These are phyloP conservation scores for Microcebus griseorufus DNA, from an alignment of 2,113 vertebrate species.

Conservation along the genomic window DNA sequence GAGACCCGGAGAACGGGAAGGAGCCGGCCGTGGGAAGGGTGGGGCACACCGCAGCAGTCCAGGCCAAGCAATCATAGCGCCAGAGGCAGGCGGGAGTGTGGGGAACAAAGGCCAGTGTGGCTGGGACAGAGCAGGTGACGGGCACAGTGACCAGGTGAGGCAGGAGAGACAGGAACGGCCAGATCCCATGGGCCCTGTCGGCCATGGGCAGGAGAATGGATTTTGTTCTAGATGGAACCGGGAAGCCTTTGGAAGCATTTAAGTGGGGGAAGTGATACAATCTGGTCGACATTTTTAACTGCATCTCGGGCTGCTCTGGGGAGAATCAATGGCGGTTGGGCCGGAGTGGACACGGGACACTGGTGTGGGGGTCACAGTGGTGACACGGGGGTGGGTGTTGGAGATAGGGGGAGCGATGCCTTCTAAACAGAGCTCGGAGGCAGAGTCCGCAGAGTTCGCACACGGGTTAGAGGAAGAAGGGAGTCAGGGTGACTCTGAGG, in stretches of 20 bases:
- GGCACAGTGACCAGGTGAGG: not conserved
- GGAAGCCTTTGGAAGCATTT: not conserved
- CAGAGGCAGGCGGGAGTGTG: not conserved
- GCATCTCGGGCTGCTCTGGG: not conserved
- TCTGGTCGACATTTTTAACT: not conserved
- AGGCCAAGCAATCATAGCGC: not conserved
- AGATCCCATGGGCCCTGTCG: not conserved
- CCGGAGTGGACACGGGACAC: not conserved
- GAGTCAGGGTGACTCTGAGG: not conserved
- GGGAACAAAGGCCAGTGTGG: not conserved
- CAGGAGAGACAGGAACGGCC: not conserved
- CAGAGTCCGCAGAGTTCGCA: not conserved
- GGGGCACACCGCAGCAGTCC: no score
- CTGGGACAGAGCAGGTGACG: not conserved
- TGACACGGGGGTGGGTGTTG: fast-evolving
- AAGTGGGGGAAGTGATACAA: not conserved
- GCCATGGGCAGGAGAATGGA: not conserved
- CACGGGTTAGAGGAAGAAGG: not conserved
- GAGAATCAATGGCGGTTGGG: not conserved
- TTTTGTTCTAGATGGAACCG: not conserved
- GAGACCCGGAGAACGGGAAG: not conserved
- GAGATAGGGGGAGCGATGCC: not conserved
- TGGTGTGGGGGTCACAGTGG: not conserved
- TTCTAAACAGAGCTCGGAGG: not conserved
- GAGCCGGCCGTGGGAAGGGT: not conserved